A percentile compares a stretch with the other conserved stretches of the same genome.
phyloP scores from a whole-genome alignment of 53 echinoderm and acorn worm genomes.

The Echinometra lucunter region DNA sequence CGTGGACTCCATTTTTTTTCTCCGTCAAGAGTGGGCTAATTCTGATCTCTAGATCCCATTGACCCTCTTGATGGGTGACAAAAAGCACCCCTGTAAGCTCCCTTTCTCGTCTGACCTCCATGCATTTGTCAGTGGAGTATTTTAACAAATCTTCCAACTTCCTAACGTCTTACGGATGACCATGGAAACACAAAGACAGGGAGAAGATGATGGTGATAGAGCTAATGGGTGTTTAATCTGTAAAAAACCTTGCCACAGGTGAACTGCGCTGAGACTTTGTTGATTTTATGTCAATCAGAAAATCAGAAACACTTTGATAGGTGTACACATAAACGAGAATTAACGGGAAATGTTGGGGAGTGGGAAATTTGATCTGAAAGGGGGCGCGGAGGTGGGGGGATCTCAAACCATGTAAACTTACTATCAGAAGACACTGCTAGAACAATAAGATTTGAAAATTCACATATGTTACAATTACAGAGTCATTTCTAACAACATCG shows the following conservation, averaged over 20 bases:
- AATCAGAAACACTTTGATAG: background rate
- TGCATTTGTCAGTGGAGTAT: constrained; percentile 1
- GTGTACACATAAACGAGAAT: background rate
- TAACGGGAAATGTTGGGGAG: background rate
- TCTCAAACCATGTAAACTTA: too few relatives aligned
- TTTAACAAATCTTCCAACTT: constrained; percentile 20
- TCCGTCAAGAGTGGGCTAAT: background rate
- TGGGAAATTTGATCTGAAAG: too few relatives aligned
- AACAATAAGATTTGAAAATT: too few relatives aligned
- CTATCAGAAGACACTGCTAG: too few relatives aligned
- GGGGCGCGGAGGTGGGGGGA: too few relatives aligned
- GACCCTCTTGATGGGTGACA: background rate
- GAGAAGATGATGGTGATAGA: background rate
- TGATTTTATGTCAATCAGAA: background rate
- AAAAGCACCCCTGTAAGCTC: background rate
- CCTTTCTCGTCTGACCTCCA: background rate
- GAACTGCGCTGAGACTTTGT: background rate
- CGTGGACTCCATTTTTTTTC: background rate
- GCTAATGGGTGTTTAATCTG: constrained; percentile 20
- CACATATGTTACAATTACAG: too few relatives aligned
- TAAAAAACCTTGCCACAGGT: constrained; percentile 4
- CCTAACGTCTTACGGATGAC: constrained; percentile 27
- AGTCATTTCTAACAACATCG: too few relatives aligned
- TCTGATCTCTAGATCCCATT: constrained; percentile 1
- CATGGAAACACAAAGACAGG: background rate